Evolutionary conservation across 92 coral and sea anemone species (phyloP), one percentile per base, ranked within the genome.

Genomic region (Paramuricea clavata): DNA sequence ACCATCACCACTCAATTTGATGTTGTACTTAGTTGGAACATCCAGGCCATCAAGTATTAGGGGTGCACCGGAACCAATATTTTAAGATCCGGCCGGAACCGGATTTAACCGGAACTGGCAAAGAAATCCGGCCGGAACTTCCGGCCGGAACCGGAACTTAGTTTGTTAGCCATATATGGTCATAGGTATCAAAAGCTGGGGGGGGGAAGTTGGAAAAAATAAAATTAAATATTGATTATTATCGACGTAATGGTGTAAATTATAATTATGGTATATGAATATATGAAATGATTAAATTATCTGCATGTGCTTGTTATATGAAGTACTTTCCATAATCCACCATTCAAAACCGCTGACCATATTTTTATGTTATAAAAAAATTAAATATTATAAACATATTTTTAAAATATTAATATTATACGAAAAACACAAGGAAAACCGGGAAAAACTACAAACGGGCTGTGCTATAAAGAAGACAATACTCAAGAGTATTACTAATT

Each of bases 1-100:
- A n/a, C n/a, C n/a, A n/a, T n/a, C n/a, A n/a, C n/a, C n/a, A n/a
- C n/a, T n/a, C n/a, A n/a, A n/a, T 69, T 69, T 69, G 43, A 69
- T 69, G 42, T 35, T 69, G 76, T 69, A 69, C 34, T 69, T 69
- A n/a, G 76, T 42, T 35, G 76, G 76, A 69, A 69, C 76, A 69
- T 69, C 49, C 42, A 15, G 42, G 49, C 78, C 78, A 72, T 72
- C n/a, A n/a, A n/a, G n/a, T n/a, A n/a, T n/a, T n/a, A n/a, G n/a
- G n/a, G n/a, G n/a, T n/a, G n/a, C n/a, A n/a, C n/a, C n/a, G n/a
- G n/a, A n/a, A n/a, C n/a, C n/a, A n/a, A n/a, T n/a, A n/a, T n/a
- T n/a, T n/a, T n/a, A n/a, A n/a, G n/a, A n/a, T n/a, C n/a, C n/a
- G n/a, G n/a, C n/a, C n/a, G n/a, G n/a, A n/a, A n/a, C n/a, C n/a